Evolutionary conservation across 2,113 vertebrate genomes (phyloP), one percentile per base, ranked within the genome.

Genomic region (Paramisgurnus dabryanus): DNA sequence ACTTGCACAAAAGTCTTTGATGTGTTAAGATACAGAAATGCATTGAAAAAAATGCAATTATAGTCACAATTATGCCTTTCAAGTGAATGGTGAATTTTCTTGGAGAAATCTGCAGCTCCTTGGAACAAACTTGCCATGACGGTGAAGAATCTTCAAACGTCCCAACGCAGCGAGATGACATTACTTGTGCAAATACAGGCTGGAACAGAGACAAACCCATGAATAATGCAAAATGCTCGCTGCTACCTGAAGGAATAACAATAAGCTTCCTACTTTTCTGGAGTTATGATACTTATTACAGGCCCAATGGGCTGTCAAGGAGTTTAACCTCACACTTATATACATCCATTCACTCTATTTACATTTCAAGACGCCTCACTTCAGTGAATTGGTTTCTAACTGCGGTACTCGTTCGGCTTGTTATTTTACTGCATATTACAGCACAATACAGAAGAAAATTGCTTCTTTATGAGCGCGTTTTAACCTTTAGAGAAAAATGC

Each of bases 21-120:
- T 58, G n/a, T 58, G 57, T 71, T 0, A 47, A 61, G 82, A 84
- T 83, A 80, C 81, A 34, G 27, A 84, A 65, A 87, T 75, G 81
- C 72, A 80, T 85, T 89, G 84, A 89, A 86, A 83, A 83, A 82
- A 82, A 83, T 87, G 86, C 87, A 87, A 92, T 90, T 89, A 88
- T 80, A 90, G 85, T 85, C 73, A 90, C 86, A 88, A 89, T 88
- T 85, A 80, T 67, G 72, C 84, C 58, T 78, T 60, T 71, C 70
- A 73, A 87, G 85, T 88, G 49, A 85, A 76, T 66, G 63, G 79
- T 55, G 74, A 50, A 63, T 47, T 72, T 82, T 27, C 45, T 73
- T 45, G 39, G 64, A 74, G 17, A 49, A 60, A 18, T 5, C 50
- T 10, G 11, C 43, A n/a, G 39, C n/a, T 34, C 22, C 22, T 71